Percentiles rank a stretch among this genome's conserved stretches.
These are phyloP conservation scores for Xyliphius kryptos DNA, from an alignment of 2,113 vertebrate genomes.

Conservation along the genomic window DNA sequence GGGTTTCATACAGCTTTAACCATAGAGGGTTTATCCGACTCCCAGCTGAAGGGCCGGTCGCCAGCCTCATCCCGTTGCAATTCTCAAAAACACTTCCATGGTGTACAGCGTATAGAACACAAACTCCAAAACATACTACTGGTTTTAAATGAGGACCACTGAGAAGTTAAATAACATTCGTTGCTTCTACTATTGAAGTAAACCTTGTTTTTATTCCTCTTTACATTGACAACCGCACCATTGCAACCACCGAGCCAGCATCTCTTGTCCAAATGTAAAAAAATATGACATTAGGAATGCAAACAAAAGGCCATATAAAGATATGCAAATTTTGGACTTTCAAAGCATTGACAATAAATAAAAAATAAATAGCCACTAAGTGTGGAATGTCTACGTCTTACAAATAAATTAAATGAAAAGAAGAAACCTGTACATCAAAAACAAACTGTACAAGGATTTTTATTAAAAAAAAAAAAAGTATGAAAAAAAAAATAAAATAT, in stretches of 20 bases:
- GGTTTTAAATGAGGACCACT: constrained; percentile 47
- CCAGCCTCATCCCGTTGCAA: constrained; percentile 66
- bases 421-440: constrained; percentile 66
- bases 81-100: too few species aligned
- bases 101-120: constrained; percentile 75
- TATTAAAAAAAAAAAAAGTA: constrained; percentile 53
- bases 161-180: constrained; percentile 72
- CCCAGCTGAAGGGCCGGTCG: constrained; percentile 65
- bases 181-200: constrained; percentile 79
- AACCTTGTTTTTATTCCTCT: constrained; percentile 80
- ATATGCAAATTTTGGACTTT: constrained; percentile 57
- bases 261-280: constrained; percentile 66
- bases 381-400: constrained; percentile 76
- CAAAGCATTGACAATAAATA: constrained; percentile 89
- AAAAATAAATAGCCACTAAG: constrained; percentile 95
- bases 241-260: constrained; percentile 69
- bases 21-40: constrained; percentile 59
- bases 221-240: constrained; percentile 68
- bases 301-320: constrained; percentile 63
- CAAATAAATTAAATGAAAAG: constrained; percentile 86
- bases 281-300: constrained; percentile 68
- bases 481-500: constrained; percentile 43
- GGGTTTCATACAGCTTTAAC: constrained; percentile 74
- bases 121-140: constrained; percentile 76
- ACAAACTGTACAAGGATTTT: constrained; percentile 77